Conservation (phyloP, 2,888 invertebrate species). For the Epistrophe grossulariae region DNA sequence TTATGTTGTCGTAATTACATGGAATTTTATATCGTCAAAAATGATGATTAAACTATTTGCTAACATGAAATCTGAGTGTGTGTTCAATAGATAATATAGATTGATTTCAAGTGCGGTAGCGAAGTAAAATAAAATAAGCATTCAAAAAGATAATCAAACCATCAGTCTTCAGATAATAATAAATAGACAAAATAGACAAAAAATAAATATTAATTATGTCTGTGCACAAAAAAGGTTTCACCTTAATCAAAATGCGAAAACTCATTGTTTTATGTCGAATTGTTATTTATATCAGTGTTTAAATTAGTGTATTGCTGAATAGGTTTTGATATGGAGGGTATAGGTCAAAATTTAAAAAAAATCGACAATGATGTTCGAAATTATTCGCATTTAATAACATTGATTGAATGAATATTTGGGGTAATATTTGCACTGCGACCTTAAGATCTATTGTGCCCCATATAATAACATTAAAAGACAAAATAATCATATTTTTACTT, state of each 20-base stretch:
- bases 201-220: not conserved
- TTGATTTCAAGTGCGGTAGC: not conserved
- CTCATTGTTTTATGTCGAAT: not conserved
- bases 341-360: too few species aligned
- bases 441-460: too few species aligned
- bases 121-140: not conserved
- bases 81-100: constrained; percentile 2
- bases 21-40: not conserved
- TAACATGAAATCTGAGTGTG: not conserved
- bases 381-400: too few species aligned
- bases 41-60: constrained; percentile 6
- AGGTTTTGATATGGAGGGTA: too few species aligned
- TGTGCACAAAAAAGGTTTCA: too few species aligned
- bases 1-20: not conserved
- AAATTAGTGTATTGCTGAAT: not conserved
- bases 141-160: not conserved
- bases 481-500: too few species aligned
- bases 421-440: too few species aligned
- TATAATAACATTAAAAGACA: too few species aligned
- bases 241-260: not conserved
- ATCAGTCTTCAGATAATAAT: not conserved
- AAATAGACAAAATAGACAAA: not conserved
- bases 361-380: too few species aligned
- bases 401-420: too few species aligned
- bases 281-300: not conserved